Evolutionary conservation across 2,797 vertebrate species (phyloP), one percentile per base, ranked within the genome.

Genomic region (Rhabdomys pumilio): DNA sequence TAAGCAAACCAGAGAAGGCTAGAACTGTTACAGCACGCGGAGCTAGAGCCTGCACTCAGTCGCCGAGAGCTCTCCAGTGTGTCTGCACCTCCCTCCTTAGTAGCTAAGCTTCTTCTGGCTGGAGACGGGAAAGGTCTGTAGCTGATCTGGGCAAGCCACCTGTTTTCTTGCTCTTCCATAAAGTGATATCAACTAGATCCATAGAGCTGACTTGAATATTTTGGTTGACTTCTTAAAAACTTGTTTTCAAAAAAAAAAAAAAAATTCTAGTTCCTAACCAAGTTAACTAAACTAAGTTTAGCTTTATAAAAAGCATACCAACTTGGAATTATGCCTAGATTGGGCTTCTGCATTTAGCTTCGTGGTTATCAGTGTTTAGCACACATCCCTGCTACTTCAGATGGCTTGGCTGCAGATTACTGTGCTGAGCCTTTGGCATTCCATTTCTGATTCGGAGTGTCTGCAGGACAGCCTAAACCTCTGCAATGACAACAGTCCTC

Each of bases 201-300:
- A 73, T 22, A n/a, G 24, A 57, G 15, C 79, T 24, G 22, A 26
- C 31, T 92, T 67, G 34, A 92, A 80, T 44, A 87, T 55, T 34
- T 72, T 72, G 50, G 22, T 72, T 72, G 50, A 87, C 85, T 31
- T 61, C 31, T 85, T 41, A 88, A 91, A 76, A 67, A 82, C 20
- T 83, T 41, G 47, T 77, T 90, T 91, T 20, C 10, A 29, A 26
- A 77, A 38, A 38, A 26, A 77, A 26, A 77, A 55, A 92, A 55
- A 89, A 93, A 81, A 63, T 55, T 87, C 82, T 50, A 92, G 87
- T 61, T 96, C n/a, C 20, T 69, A 84, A 85, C 1, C 11, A 87
- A 31, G 44, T 4, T 44, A 44, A 44, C 44, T 44, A 44, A 44
- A 44, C 44, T 59, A 73, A 93, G 15, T 31, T 90, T 84, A 13